Evolutionary conservation across 2,113 vertebrate genomes (phyloP).

Genomic region (Pampusana beccarii): DNA sequence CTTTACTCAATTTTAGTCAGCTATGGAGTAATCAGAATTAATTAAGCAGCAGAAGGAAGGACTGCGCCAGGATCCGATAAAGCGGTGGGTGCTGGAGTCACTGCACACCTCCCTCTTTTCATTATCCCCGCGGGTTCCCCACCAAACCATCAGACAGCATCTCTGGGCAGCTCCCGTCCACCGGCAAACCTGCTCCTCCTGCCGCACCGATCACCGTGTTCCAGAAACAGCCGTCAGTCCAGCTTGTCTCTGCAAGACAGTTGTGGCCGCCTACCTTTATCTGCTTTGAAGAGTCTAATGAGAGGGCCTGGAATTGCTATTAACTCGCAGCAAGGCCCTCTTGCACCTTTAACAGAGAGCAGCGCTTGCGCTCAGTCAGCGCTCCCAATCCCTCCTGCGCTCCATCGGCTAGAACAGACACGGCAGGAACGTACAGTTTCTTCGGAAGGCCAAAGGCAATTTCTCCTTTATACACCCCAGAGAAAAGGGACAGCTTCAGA

Average conservation of each 20-base stretch:
- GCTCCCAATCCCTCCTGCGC: background rate
- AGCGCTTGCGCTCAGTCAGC: background rate
- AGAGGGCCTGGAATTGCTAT: background rate
- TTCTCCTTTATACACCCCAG: background rate
- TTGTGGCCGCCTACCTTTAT: background rate
- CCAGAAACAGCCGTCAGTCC: conserved; percentile 12
- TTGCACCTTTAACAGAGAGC: background rate
- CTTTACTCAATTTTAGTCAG: conserved; percentile 42
- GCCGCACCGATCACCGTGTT: background rate
- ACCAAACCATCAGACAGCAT: background rate
- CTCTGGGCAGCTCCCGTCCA: background rate
- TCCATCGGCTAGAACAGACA: background rate
- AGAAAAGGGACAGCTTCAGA: background rate
- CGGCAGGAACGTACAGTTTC: accelerated
- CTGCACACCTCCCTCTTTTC: background rate
- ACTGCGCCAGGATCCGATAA: background rate
- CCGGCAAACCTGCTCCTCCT: conserved; percentile 7
- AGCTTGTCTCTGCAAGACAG: background rate
- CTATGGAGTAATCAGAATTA: conserved; percentile 18
- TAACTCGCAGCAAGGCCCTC: background rate
- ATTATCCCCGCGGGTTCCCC: background rate
- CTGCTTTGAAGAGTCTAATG: background rate
- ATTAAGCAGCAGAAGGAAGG: conserved; percentile 18
- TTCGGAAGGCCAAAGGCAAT: background rate
- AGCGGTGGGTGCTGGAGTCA: background rate